Evolutionary conservation across 1,140 invertebrate genomes (phyloP), one percentile per base, ranked within the genome.

Genomic region (Globodera rostochiensis): DNA sequence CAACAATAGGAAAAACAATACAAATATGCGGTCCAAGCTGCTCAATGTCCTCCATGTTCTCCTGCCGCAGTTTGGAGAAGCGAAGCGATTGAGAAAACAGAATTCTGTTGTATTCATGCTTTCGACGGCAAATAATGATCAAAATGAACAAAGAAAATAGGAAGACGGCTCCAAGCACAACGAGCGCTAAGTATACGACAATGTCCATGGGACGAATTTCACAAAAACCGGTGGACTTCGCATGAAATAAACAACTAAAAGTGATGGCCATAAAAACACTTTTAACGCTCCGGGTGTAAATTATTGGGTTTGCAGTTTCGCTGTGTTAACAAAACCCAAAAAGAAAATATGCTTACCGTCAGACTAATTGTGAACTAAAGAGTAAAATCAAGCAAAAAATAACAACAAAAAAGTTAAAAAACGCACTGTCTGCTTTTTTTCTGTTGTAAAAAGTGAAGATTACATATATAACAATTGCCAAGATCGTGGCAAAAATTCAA

Each of bases 21-120:
- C 87, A 80, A 67, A 88, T 86, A 71, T 90, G 78, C 9, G 87
- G 87, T 60, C 87, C 88, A 53, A 88, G 83, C 47, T 87, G 82
- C 45, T 82, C 80, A 69, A 88, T 64, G 73, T 85, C 83, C 13
- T 87, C 86, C 21, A 87, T 75, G 73, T 86, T 83, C 53, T 90
- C 82, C 46, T 86, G 84, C n/a, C 77, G 67, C 11, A 88, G 71
- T 60, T 88, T 87, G 3, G 86, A 87, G 76, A 90, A 88, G 21
- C 87, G 75, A 64, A 87, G 74, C 3, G 82, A 47, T 8, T 89
- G 82, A 15, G 80, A 46, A 46, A 85, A 64, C 7, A 86, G 36
- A 25, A 81, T n/a, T 15, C 82, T 79, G 49, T 80, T 87, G 77
- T 86, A 88, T 76, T 88, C 86, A 71, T 87, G 81, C 25, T 77